Base-by-base conservation (phyloP, 2,797 vertebrate genomes). In the Coregonus ussuriensis region DNA sequence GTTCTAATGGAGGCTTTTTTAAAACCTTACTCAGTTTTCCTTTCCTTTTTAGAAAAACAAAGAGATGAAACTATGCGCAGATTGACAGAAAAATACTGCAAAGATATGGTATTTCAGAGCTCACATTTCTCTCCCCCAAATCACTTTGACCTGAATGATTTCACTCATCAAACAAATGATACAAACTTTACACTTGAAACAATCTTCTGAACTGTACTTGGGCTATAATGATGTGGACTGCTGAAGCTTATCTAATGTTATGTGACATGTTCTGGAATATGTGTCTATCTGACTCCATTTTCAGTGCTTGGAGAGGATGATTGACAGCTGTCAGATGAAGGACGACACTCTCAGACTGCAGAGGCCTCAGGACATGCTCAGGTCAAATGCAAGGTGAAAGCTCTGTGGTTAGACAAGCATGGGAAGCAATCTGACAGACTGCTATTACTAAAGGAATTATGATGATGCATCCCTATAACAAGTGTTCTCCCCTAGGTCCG, bases 221-320 rank as follows among this genome's bases (percentile, higher is more conserved):
- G 35, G 16, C 35, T 69, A 16, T 15, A 59, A 54, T n/a, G 9
- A 35, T 18, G 3, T 9, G 21, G 13, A 31, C 29, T 59, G 54
- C 16, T n/a, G 16, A 59, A 59, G 6, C 18, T 21, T 18, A 59
- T 6, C 4, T 18, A 21, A 59, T 16, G 54, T 59, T 6, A 59
- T 59, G n/a, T 59, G 16, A 59, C 54, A 16, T 72, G 71, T 29
- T 51, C 15, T 6, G 11, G n/a, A 52, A 7, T 54, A 72, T 63
- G 54, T 51, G 16, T 63, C 6, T 4, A 63, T 51, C n/a, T 53
- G 15, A 53, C 54, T 52, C 47, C 21, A 31, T 75, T 25, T 54
- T 37, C 54, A 75, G 77, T 74, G 67, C 56, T 37, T 71, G 66
- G 72, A 79, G 73, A 75, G 72, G 29, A 63, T 74, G 77, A 71